Conservation (phyloP, 1,140 invertebrate genomes). For the Lerema accius region DNA sequence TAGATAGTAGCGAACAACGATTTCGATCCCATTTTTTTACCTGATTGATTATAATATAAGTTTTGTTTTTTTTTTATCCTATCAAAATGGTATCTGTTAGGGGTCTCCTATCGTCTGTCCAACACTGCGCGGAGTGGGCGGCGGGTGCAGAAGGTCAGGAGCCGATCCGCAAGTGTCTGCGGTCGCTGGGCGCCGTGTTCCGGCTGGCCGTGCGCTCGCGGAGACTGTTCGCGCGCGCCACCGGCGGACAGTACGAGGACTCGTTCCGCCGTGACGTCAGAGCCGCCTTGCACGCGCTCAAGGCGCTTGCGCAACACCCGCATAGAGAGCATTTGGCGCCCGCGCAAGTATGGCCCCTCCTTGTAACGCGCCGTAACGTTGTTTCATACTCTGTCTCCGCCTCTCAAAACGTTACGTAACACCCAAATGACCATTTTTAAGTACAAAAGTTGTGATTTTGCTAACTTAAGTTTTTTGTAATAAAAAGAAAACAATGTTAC, state of each 20-base stretch:
- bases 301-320: slow-evolving; percentile 88
- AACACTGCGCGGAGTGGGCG: slow-evolving; percentile 96
- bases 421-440: too few species aligned
- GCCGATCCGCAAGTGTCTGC: slow-evolving; percentile 94
- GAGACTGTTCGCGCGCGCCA: slow-evolving; percentile 93
- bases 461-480: too few species aligned
- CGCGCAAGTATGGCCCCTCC: slow-evolving; percentile 86
- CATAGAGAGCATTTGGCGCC: slow-evolving; percentile 89
- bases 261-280: slow-evolving; percentile 91
- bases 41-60: not conserved
- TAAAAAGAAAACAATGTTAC: too few species aligned
- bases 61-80: not conserved
- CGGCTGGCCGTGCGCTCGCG: slow-evolving; percentile 97
- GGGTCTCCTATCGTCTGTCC: slow-evolving; percentile 93
- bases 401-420: too few species aligned
- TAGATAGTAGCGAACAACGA: too few species aligned
- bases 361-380: not conserved
- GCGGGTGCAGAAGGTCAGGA: slow-evolving; percentile 92
- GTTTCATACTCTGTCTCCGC: too few species aligned
- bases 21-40: too few species aligned
- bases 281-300: slow-evolving; percentile 89
- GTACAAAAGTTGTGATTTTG: too few species aligned
- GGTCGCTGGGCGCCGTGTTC: slow-evolving; percentile 96
- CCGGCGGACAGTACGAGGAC: slow-evolving; percentile 94
- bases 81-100: slow-evolving; percentile 61